Evolutionary conservation across 2,113 vertebrate species (phyloP).

Genomic region (Austrofundulus limnaeus): DNA sequence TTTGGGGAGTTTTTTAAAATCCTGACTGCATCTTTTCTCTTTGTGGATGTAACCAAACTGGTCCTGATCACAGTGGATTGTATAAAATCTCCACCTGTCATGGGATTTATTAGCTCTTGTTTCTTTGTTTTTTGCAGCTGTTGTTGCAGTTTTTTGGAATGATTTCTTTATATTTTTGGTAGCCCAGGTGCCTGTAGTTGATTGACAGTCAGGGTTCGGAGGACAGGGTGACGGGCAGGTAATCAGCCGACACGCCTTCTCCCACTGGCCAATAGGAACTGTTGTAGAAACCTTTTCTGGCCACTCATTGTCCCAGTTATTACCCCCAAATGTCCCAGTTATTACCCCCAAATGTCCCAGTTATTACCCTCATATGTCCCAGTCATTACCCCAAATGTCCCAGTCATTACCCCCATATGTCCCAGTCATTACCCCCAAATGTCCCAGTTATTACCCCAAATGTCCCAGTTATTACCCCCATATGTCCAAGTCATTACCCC

Average conservation of each 20-base stretch:
- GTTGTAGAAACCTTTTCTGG: slow-evolving; percentile 14
- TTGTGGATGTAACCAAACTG: slow-evolving; percentile 62
- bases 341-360: too few species aligned
- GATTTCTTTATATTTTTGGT: slow-evolving; percentile 28
- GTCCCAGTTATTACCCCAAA: too few species aligned
- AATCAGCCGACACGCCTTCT: slow-evolving; percentile 47
- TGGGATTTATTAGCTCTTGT: slow-evolving; percentile 29
- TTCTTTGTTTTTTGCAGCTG: slow-evolving; percentile 24
- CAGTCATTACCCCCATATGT: too few species aligned
- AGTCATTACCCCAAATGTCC: too few species aligned
- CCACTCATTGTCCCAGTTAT: not conserved
- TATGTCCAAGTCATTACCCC: too few species aligned
- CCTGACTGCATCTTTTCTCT: slow-evolving; percentile 26
- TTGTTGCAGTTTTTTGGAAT: slow-evolving; percentile 15
- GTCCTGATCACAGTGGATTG: slow-evolving; percentile 54
- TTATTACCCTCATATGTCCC: too few species aligned
- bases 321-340: not conserved
- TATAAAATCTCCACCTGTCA: slow-evolving; percentile 28
- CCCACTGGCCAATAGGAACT: slow-evolving; percentile 25
- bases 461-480: too few species aligned
- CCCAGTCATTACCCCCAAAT: too few species aligned
- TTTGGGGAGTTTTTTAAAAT: slow-evolving; percentile 31
- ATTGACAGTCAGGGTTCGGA: slow-evolving; percentile 66
- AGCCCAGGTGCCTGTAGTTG: slow-evolving; percentile 63
- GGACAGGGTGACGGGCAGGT: slow-evolving; percentile 56